These are phyloP conservation scores for Mungos mungo DNA, from an alignment of 2,113 vertebrate species.

Conservation along the genomic window DNA sequence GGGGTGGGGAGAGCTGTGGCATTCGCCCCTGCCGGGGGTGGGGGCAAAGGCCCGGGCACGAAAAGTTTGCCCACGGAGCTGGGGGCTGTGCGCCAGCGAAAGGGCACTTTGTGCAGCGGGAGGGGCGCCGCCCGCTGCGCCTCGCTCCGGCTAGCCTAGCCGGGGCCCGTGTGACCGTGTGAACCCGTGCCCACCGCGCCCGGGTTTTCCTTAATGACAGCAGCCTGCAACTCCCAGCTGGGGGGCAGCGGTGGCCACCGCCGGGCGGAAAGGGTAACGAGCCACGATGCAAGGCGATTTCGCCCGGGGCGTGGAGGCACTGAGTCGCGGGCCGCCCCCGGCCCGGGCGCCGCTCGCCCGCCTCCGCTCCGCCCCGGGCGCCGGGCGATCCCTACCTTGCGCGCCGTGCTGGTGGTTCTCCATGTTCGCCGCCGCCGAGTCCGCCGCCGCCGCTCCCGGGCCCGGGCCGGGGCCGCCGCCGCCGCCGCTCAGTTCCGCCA, in stretches of 20 bases:
- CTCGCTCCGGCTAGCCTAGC: neutral
- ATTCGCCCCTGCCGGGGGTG: neutral
- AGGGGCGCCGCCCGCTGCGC: neutral
- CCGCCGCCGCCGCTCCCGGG: conserved; percentile 48
- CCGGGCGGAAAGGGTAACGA: neutral
- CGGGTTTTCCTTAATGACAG: conserved; percentile 37
- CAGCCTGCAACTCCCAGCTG: conserved; percentile 31
- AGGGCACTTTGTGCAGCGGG: conserved; percentile 32
- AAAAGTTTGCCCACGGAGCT: conserved; percentile 76
- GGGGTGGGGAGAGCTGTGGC: neutral
- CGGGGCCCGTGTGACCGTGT: neutral
- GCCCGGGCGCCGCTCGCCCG: neutral
- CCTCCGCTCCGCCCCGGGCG: conserved; percentile 6
- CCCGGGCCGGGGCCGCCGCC: conserved; percentile 61
- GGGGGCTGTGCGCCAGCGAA: conserved; percentile 3
- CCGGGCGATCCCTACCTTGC: conserved; percentile 84
- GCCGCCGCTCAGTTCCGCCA: conserved; percentile 90
- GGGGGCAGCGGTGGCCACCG: neutral
- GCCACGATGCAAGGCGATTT: neutral
- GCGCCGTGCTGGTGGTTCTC: conserved; percentile 89
- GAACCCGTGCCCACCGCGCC: conserved; percentile 22
- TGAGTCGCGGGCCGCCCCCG: neutral
- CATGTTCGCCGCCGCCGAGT: conserved; percentile 78
- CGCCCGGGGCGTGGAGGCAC: neutral
- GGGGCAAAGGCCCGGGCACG: neutral